Percentiles rank a stretch among this genome's conserved stretches.
phyloP scores from a whole-genome alignment of 2,113 vertebrate genomes.

The Beaufortia kweichowensis region DNA sequence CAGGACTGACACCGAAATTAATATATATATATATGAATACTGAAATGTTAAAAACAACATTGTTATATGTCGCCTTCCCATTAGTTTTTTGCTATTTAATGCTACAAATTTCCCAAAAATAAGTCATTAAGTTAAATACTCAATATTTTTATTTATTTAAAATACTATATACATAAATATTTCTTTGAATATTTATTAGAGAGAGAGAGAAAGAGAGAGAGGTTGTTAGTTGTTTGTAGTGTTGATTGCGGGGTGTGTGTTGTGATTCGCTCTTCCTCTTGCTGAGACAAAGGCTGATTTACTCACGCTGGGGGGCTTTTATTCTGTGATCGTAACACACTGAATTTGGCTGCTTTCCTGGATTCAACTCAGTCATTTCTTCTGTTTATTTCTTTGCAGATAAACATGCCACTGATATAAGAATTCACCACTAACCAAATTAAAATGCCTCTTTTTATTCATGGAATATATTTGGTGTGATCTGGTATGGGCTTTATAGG shows the following conservation, averaged over 20 bases:
- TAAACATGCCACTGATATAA: constrained; percentile 58
- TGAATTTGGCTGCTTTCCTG: constrained; percentile 33
- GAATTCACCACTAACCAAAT: constrained; percentile 58
- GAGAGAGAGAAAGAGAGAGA: background rate
- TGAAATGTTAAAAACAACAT: background rate
- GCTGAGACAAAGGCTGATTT: constrained; percentile 50
- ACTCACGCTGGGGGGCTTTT: constrained; percentile 38
- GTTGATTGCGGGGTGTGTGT: constrained; percentile 44
- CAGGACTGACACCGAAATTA: background rate
- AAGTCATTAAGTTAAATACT: too few species aligned
- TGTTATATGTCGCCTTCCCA: too few species aligned
- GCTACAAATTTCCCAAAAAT: too few species aligned
- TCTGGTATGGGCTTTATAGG: constrained; percentile 8
- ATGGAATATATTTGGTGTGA: constrained; percentile 38
- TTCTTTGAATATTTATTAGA: too few species aligned
- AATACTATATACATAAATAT: too few species aligned
- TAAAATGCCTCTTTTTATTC: constrained; percentile 57
- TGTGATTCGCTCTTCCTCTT: constrained; percentile 45
- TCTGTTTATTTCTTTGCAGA: constrained; percentile 1
- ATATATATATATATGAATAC: too few species aligned
- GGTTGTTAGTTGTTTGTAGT: background rate
- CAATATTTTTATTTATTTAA: background rate
- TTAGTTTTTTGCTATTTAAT: background rate
- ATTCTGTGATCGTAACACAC: background rate
- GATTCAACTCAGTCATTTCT: constrained; percentile 38